A percentile compares a stretch with the other conserved stretches of the same genome.
Conservation (phyloP, 2,888 invertebrate species). For the Tortricodes alternella region DNA sequence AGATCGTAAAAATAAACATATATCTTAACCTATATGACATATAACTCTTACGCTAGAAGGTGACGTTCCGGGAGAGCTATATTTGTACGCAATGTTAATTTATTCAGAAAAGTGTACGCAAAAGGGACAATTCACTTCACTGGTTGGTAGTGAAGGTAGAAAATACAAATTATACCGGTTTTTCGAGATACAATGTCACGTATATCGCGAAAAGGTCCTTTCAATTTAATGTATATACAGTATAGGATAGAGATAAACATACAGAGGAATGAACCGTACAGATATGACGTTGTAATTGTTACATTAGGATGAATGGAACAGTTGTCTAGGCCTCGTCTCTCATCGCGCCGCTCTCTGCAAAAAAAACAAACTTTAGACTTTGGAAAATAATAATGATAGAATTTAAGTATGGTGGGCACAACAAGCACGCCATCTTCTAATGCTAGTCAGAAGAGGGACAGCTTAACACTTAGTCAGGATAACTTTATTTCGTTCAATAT, state of each 20-base stretch:
- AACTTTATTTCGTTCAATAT: too few relatives aligned
- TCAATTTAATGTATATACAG: constrained; percentile 23
- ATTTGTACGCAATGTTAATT: constrained; percentile 59
- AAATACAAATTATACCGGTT: constrained; percentile 24
- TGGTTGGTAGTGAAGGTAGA: constrained; percentile 57
- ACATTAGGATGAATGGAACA: constrained; percentile 56
- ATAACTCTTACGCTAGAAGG: constrained; percentile 64
- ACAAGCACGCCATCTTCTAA: too few relatives aligned
- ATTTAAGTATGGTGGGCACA: too few relatives aligned
- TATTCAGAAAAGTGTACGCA: constrained; percentile 48
- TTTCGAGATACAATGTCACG: constrained; percentile 27
- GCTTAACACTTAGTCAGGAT: too few relatives aligned
- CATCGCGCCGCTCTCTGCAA: constrained; percentile 58
- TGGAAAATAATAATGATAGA: too few relatives aligned
- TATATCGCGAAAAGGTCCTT: constrained; percentile 17
- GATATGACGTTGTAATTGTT: constrained; percentile 51
- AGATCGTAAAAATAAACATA: constrained; percentile 54
- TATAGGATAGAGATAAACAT: constrained; percentile 32
- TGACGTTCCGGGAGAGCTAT: constrained; percentile 60
- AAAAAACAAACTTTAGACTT: constrained; percentile 35
- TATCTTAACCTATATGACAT: constrained; percentile 43
- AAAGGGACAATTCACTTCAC: constrained; percentile 48
- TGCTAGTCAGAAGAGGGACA: too few relatives aligned
- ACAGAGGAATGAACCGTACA: constrained; percentile 45
- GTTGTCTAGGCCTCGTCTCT: constrained; percentile 71